Evolutionary conservation across 2,797 vertebrate species (phyloP).

Genomic region (Etheostoma nigrum): DNA sequence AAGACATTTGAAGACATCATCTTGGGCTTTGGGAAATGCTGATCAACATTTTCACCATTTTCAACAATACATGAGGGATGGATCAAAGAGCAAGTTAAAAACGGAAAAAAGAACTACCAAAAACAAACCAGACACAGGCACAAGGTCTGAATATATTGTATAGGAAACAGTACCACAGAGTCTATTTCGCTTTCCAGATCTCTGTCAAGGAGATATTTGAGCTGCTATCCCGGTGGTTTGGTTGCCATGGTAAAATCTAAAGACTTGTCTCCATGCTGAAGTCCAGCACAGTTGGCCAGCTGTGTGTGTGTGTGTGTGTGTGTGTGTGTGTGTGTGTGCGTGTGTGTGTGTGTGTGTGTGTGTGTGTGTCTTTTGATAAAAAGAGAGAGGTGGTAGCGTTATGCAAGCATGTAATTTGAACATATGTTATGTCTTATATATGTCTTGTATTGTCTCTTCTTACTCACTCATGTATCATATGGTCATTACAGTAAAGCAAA

Average conservation of each 20-base stretch:
- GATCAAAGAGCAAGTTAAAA: not conserved
- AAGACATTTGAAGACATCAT: no score
- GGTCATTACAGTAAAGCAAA: not conserved
- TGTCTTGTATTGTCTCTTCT: conserved; percentile 15
- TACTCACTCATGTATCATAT: not conserved
- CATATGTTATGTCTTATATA: conserved; percentile 28
- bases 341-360: conserved; percentile 10
- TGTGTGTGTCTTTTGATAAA: conserved; percentile 10
- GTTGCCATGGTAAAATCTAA: conserved; percentile 76
- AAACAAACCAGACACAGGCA: conserved; percentile 1
- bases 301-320: conserved; percentile 16
- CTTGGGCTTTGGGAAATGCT: not conserved
- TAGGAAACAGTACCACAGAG: conserved; percentile 18
- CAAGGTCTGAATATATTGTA: conserved; percentile 23
- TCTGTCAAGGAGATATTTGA: conserved; percentile 46
- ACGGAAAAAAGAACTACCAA: not conserved
- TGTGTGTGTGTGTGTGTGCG: conserved; percentile 11
- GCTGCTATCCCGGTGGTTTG: conserved; percentile 49
- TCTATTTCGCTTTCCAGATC: conserved; percentile 32
- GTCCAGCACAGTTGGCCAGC: conserved; percentile 56
- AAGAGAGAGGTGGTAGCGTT: conserved; percentile 18
- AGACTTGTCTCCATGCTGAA: conserved; percentile 58
- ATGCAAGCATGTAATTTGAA: conserved; percentile 22
- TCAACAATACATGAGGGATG: not conserved
- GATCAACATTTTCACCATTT: no score